These are phyloP conservation scores for Hemitrygon akajei DNA, from an alignment of 2,797 vertebrate species.

Conservation along the genomic window DNA sequence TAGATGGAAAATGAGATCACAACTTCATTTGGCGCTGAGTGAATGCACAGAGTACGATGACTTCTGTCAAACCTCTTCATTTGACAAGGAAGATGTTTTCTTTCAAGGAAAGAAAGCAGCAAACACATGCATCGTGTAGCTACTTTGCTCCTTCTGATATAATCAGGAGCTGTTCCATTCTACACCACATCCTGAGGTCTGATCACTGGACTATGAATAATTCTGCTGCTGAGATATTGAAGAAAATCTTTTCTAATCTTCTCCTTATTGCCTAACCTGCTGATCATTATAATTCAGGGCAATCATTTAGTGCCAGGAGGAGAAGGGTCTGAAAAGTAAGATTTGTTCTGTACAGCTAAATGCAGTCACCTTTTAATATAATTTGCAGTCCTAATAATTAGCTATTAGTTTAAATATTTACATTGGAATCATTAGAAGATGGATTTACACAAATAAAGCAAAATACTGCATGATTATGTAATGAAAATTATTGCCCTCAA, in stretches of 20 bases:
- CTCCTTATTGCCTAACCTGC: neutral
- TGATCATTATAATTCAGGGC: neutral
- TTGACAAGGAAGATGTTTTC: neutral
- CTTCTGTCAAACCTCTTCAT: neutral
- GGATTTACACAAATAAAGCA: neutral
- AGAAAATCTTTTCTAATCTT: neutral
- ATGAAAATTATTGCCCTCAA: neutral
- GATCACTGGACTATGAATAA: neutral
- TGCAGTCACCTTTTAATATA: neutral
- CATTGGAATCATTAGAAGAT: neutral
- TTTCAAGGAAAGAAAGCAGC: neutral
- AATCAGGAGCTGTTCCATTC: neutral
- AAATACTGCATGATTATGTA: neutral
- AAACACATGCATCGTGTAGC: neutral
- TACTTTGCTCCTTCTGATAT: neutral
- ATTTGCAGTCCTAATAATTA: neutral
- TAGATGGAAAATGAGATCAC: no score
- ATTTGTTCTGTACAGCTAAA: neutral
- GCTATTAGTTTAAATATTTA: neutral
- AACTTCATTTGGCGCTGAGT: neutral
- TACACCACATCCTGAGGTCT: neutral
- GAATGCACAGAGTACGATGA: neutral
- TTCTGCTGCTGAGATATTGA: neutral
- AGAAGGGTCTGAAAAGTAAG: neutral
- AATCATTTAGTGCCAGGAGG: neutral